Base-by-base conservation (phyloP, 2,888 invertebrate species). In the Tuta absoluta region DNA sequence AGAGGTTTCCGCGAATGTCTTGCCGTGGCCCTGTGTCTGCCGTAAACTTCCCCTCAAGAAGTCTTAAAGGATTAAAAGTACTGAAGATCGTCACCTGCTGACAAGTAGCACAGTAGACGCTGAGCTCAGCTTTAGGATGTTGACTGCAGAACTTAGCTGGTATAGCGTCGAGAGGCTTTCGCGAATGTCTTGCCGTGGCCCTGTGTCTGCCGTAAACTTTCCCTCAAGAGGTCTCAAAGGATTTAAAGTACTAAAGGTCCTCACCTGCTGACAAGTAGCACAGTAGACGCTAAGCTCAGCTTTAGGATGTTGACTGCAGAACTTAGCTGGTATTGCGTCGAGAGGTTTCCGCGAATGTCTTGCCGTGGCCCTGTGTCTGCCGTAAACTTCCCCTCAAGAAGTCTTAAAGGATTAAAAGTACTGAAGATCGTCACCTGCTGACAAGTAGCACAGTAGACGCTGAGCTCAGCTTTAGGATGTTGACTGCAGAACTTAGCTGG, bases 231-330 rank as follows among this genome's bases (percentile, higher is more conserved):
- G 88, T 82, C n/a, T n/a, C n/a, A n/a, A n/a, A n/a, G n/a, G n/a
- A n/a, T n/a, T n/a, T n/a, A n/a, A n/a, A n/a, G n/a, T n/a, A 17
- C 5, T 48, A 49, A 19, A 19, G 4, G 12, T 12, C 2, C 65
- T 69, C 62, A 95, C 94, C 92, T 95, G 95, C 62, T 93, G 93
- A 75, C 96, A 96, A 21, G 94, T 93, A 12, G 93, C 93, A 75
- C 96, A 96, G 80, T 95, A 96, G 33, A 95, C 92, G 60, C 93
- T 93, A 62, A 96, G 88, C 69, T 95, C 95, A 37, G 93, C 92
- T 53, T 93, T 92, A 0, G 94, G 93, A 81, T 96, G 96, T 67
- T 92, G 87, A 37, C 92, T 88, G 79, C 96, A 96, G 84, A 75
- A 93, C 80, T 74, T 87, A 71, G 73, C 86, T 66, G 71, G 93